Base-by-base conservation (phyloP, 2,797 vertebrate genomes). In the Enteromius anoplus region DNA sequence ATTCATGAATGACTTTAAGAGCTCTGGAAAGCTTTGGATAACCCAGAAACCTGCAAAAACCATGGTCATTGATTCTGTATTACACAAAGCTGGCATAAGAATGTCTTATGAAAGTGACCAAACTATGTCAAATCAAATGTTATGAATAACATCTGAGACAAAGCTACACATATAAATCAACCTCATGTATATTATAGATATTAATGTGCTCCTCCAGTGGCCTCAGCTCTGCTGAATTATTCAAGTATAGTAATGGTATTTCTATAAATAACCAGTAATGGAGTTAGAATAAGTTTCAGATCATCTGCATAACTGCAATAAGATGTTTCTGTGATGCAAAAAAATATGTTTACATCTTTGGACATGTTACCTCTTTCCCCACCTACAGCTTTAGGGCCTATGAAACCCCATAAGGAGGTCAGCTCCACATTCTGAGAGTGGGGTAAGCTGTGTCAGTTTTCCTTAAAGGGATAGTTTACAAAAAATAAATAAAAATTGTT, bases 181-280 rank as follows among this genome's bases (percentile, higher is more conserved):
- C 21, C 32, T 65, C 71, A 29, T 75, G 29, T 75, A 81, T 65
- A 26, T 73, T 81, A 75, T 40, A 51, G 80, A 51, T 75, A 81
- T 49, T 21, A 29, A 37, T 34, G 29, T 75, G 70, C 55, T 75
- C n/a, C 34, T 51, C 14, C 70, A 75, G 32, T 69, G n/a, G 45
- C 9, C 21, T 75, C 70, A 19, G 70, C 69, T 29, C 70, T 73
- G 29, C 40, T 87, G 34, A 86, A 86, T 87, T 85, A 87, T 88
- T 88, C 29, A 86, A 72, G 71, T 76, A 78, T 76, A 79, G 76
- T 86, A 82, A 88, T 88, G 83, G 72, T 65, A 51, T 85, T 87
- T 86, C 85, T 89, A 86, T 87, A 87, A 87, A 89, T 90, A 88
- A n/a, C 51, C 66, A 69, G 65, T 83, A 69, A 55, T 84, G 42